A percentile compares a stretch with the other conserved stretches of the same genome.
Evolutionary conservation across 2,888 invertebrate genomes (phyloP).

Genomic region (Euplagia quadripunctaria): DNA sequence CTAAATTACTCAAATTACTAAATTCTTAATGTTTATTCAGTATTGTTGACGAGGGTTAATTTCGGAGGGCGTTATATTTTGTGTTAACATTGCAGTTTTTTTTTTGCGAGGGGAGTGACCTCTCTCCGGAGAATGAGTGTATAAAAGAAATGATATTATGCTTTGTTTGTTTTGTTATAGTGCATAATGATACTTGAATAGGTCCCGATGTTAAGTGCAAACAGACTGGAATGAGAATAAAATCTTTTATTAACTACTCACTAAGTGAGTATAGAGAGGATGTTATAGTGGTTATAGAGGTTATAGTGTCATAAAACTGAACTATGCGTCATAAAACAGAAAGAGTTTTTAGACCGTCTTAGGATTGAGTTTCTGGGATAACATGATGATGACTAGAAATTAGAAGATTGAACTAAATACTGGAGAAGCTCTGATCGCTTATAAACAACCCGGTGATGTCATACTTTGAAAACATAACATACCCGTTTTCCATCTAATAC

Average conservation of each 20-base stretch:
- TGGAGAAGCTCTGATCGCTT: too few relatives aligned
- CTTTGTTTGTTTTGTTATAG: constrained; percentile 1
- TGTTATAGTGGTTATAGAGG: background rate
- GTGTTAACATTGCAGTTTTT: constrained; percentile 4
- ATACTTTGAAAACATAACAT: too few relatives aligned
- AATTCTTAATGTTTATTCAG: background rate
- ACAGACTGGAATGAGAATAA: background rate
- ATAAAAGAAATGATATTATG: background rate
- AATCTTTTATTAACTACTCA: constrained; percentile 4
- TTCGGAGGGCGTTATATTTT: constrained; percentile 4
- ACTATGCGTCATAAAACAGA: background rate
- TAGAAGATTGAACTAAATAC: background rate
- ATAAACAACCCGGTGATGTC: too few relatives aligned
- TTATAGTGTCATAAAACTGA: background rate
- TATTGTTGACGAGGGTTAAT: background rate
- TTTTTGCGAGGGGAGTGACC: background rate
- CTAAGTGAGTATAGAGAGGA: background rate
- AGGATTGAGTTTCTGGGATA: background rate
- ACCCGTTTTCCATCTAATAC: too few relatives aligned
- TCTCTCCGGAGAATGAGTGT: background rate
- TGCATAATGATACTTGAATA: constrained; percentile 8
- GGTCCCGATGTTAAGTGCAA: background rate
- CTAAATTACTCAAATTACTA: background rate
- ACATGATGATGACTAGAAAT: background rate
- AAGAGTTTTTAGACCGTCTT: background rate